Evolutionary conservation across 1,140 invertebrate species (phyloP).

Genomic region (Bradynema listronoti): DNA sequence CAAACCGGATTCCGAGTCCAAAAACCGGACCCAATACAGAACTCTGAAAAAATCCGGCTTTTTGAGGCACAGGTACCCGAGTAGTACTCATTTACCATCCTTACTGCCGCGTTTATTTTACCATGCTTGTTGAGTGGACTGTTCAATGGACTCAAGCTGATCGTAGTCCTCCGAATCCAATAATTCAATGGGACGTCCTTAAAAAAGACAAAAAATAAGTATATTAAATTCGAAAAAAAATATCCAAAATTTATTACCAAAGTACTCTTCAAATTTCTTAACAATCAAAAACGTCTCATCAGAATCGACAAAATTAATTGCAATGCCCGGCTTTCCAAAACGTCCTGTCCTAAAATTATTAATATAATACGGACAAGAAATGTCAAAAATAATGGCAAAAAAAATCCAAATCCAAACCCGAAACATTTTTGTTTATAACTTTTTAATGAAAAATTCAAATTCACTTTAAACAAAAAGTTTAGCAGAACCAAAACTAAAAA

Average conservation of each 20-base stretch:
- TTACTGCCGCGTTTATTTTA: too few species aligned
- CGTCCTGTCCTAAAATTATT: conserved; percentile 45
- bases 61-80: too few species aligned
- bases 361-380: neutral
- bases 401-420: too few species aligned
- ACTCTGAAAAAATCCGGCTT: too few species aligned
- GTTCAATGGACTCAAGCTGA: conserved; percentile 37
- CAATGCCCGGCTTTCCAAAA: conserved; percentile 55
- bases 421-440: too few species aligned
- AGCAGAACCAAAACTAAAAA: conserved; percentile 11
- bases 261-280: conserved; percentile 44
- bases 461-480: too few species aligned
- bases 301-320: conserved; percentile 51
- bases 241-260: conserved; percentile 25
- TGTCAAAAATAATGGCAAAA: neutral
- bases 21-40: too few species aligned
- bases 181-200: conserved; percentile 29
- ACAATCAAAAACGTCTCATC: conserved; percentile 40
- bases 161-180: conserved; percentile 38
- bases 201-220: conserved; percentile 11
- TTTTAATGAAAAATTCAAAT: too few species aligned
- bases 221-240: conserved; percentile 6
- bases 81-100: too few species aligned
- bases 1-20: too few species aligned
- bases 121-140: too few species aligned